These are phyloP conservation scores for Sialia sialis DNA, from an alignment of 2,113 vertebrate species.

Conservation along the genomic window DNA sequence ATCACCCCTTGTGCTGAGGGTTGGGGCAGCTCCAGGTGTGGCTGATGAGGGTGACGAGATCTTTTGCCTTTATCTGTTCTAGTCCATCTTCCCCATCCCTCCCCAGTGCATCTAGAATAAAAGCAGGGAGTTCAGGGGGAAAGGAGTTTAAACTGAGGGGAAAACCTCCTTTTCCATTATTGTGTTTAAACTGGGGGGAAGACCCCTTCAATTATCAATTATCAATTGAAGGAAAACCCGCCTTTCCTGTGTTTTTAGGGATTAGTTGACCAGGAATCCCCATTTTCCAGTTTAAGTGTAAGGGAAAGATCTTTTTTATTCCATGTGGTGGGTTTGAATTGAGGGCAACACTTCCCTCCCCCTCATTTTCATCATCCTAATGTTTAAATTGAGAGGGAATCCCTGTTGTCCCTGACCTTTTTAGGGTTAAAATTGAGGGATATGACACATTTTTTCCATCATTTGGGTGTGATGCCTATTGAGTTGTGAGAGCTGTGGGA, in stretches of 20 bases:
- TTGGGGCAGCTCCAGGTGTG: background rate
- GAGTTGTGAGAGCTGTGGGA: background rate
- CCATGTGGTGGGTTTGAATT: background rate
- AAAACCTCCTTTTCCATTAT: background rate
- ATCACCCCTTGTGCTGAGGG: background rate
- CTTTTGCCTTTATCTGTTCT: background rate
- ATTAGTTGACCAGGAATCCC: background rate
- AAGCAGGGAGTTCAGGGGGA: rapidly evolving
- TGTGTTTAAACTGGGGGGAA: background rate
- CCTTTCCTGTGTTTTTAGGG: background rate
- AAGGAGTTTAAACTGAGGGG: background rate
- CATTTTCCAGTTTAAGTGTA: background rate
- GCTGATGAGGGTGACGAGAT: background rate
- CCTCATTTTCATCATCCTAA: background rate
- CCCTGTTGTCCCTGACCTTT: background rate
- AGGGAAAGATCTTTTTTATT: background rate
- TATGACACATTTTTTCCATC: background rate
- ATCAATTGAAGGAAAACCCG: background rate
- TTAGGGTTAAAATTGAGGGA: background rate
- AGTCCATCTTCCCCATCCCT: background rate
- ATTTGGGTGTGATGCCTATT: background rate
- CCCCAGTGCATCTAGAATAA: background rate
- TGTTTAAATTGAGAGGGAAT: background rate
- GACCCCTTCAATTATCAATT: background rate
- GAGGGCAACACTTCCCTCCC: background rate